These are phyloP conservation scores for Channallabes apus DNA, from an alignment of 2,797 vertebrate genomes.

Conservation along the genomic window DNA sequence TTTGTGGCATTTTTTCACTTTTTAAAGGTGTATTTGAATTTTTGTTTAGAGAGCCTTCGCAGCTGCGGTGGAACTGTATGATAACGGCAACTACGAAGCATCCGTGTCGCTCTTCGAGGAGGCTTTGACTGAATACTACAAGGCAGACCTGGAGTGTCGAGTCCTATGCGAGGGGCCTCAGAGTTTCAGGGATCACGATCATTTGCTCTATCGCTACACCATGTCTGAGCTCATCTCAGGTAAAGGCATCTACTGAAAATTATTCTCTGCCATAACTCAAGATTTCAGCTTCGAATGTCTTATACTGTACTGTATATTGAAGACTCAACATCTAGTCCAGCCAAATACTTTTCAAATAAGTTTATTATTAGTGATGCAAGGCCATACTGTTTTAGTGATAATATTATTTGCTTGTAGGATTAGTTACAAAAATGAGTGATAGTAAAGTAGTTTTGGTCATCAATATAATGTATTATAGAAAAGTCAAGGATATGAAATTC, in stretches of 20 bases:
- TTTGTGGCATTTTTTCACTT: neutral
- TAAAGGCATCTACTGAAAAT: conserved; percentile 56
- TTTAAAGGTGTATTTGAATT: neutral
- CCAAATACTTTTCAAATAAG: neutral
- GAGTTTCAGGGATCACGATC: conserved; percentile 83
- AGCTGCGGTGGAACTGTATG: conserved; percentile 82
- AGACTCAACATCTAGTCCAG: neutral
- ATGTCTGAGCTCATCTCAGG: conserved; percentile 91
- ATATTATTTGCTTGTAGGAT: neutral
- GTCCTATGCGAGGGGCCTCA: conserved; percentile 87
- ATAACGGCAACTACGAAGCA: conserved; percentile 74
- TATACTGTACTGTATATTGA: neutral
- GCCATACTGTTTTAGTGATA: neutral
- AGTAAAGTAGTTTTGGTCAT: neutral
- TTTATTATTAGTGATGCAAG: neutral
- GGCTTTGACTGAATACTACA: conserved; percentile 83
- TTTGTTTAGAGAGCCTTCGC: conserved; percentile 81
- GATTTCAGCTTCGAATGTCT: neutral
- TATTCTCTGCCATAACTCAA: neutral
- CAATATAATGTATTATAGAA: neutral
- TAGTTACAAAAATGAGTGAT: neutral
- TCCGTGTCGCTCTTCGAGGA: conserved; percentile 83
- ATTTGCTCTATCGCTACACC: conserved; percentile 82
- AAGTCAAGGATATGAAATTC: neutral
- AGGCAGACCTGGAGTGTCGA: conserved; percentile 86